Evolutionary conservation across 2,113 vertebrate species (phyloP).

Genomic region (Syrmaticus mikado): DNA sequence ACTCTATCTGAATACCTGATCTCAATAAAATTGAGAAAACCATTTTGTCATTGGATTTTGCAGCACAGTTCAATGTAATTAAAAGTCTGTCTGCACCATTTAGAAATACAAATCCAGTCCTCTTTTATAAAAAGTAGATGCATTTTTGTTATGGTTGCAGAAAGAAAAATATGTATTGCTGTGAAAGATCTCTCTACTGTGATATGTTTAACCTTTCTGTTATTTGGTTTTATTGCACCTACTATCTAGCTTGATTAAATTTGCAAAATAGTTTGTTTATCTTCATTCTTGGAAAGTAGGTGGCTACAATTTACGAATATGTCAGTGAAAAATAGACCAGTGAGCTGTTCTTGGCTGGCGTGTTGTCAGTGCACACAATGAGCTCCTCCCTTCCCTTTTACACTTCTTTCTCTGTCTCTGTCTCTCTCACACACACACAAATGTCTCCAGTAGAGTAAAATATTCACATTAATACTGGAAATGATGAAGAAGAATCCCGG

Average conservation of each 20-base stretch:
- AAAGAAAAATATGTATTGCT: background rate
- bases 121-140: background rate
- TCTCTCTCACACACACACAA: constrained; percentile 7
- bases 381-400: background rate
- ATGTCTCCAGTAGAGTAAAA: constrained; percentile 64
- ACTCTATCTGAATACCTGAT: background rate
- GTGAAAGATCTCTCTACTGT: background rate
- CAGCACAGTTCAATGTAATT: background rate
- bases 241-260: constrained; percentile 37
- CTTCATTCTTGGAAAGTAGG: constrained; percentile 40
- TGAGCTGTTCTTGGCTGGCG: constrained; percentile 33
- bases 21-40: background rate
- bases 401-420: background rate
- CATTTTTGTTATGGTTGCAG: background rate
- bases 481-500: constrained; percentile 64
- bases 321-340: constrained; percentile 54
- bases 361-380: constrained; percentile 42
- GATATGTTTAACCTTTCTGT: constrained; percentile 36
- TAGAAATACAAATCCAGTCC: background rate
- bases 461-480: constrained; percentile 78
- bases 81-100: background rate
- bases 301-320: constrained; percentile 55
- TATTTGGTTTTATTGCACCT: constrained; percentile 38
- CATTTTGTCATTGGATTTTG: background rate
- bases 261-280: constrained; percentile 59